phyloP scores from a whole-genome alignment of 2,113 vertebrate species.

The Plecturocebus donacophilus region DNA sequence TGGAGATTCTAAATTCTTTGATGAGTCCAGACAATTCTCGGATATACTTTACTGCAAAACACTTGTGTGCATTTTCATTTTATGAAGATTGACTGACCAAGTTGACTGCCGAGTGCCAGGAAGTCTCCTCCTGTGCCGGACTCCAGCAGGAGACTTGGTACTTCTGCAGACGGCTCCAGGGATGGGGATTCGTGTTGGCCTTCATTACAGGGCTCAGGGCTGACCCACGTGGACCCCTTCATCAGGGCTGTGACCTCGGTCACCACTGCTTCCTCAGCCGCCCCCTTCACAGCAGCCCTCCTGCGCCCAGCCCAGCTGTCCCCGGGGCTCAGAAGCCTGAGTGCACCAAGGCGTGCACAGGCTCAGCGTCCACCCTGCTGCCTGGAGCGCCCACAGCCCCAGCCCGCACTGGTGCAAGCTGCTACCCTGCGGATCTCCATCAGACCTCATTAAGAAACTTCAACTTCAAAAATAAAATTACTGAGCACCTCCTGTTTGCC shows the following conservation, averaged over 20 bases:
- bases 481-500: not conserved
- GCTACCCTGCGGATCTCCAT: not conserved
- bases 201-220: fast-evolving
- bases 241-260: fast-evolving
- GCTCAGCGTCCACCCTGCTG: not conserved
- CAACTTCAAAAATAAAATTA: not conserved
- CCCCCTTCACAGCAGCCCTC: not conserved
- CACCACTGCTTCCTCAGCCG: not conserved
- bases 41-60: fast-evolving
- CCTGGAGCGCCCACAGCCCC: not conserved
- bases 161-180: fast-evolving
- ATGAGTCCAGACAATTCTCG: not conserved
- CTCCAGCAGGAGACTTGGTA: fast-evolving
- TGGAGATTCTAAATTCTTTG: not conserved
- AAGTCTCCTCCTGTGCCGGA: fast-evolving
- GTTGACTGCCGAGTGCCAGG: fast-evolving
- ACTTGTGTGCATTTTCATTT: fast-evolving
- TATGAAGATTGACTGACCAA: fast-evolving
- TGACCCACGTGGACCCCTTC: fast-evolving
- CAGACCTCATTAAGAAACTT: too few species aligned
- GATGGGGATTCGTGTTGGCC: fast-evolving
- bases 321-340: fast-evolving
- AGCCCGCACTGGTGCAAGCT: not conserved
- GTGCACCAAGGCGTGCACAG: fast-evolving
- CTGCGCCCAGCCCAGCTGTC: not conserved